Evolutionary conservation across 1,140 invertebrate species (phyloP), one percentile per base, ranked within the genome.

Genomic region (Nylanderia fulva): DNA sequence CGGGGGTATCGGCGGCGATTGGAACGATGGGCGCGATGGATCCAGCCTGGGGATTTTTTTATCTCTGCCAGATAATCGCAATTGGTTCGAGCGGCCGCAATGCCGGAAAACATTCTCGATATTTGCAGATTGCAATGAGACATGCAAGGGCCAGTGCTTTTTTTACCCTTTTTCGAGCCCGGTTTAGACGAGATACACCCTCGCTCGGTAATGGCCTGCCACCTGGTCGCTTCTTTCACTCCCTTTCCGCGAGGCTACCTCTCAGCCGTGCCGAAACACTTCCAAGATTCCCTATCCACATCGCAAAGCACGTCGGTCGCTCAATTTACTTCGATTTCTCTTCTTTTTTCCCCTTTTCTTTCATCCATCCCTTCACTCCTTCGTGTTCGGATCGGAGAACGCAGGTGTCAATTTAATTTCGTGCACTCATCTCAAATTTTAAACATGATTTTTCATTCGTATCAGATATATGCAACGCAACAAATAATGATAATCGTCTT

Each of bases 111-210:
- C 93, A 93, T 93, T 93, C 92, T 93, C 91, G 91, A 94, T 93
- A 94, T 91, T 89, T 90, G 91, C 90, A 93, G 92, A 94, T 94
- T 94, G 92, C 93, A 93, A 94, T 92, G 92, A 93, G 92, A 94
- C 94, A 94, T 94, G 93, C 94, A 91, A 94, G 88, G 90, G 83
- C 90, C 88, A 58, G 79, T 68, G 87, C 82, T 84, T 89, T 90
- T 85, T 90, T 92, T 87, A 68, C 85, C 83, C 82, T 86, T 64
- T 90, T 86, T 88, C 71, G 76, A 71, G 85, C 85, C 85, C 88
- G 88, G 83, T 88, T 88, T 87, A 90, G 88, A 86, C 86, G 90
- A 92, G 91, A 92, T 88, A 92, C 89, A 91, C 90, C 91, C 88
- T 90, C 84, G 48, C 85, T 75, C 84, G 61, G 86, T 92, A 93